Conservation (phyloP, 2,888 invertebrate genomes). For the Chrysolina americana region DNA sequence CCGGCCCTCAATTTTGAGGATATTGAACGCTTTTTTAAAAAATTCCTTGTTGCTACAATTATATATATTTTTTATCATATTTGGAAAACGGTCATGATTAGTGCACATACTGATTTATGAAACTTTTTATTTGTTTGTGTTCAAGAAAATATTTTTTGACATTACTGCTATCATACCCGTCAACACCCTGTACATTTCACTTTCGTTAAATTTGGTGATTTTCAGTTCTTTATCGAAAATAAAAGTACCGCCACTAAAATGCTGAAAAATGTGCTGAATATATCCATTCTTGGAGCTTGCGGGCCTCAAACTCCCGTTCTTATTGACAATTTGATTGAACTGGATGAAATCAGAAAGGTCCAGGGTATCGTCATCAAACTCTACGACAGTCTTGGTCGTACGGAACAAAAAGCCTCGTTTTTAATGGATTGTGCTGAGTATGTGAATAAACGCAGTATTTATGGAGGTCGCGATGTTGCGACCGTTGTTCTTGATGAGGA, state of each 20-base stretch:
- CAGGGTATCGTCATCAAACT: conserved; percentile 60
- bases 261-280: conserved; percentile 36
- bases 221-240: conserved; percentile 50
- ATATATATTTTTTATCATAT: no score
- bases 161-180: no score
- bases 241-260: conserved; percentile 24
- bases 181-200: no score
- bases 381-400: conserved; percentile 57
- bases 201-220: background rate
- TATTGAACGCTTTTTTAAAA: no score
- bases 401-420: conserved; percentile 28
- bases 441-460: conserved; percentile 58
- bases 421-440: conserved; percentile 31
- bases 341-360: conserved; percentile 52
- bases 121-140: no score
- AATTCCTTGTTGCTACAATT: no score
- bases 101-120: no score
- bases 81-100: no score
- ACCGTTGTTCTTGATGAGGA: conserved; percentile 68
- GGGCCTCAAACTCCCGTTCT: conserved; percentile 57
- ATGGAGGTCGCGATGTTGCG: conserved; percentile 56
- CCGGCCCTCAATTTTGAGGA: no score
- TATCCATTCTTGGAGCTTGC: conserved; percentile 60
- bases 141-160: no score
- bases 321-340: conserved; percentile 59